These are phyloP conservation scores for Tragopan temminckii DNA, from an alignment of 2,797 vertebrate species.

Conservation along the genomic window DNA sequence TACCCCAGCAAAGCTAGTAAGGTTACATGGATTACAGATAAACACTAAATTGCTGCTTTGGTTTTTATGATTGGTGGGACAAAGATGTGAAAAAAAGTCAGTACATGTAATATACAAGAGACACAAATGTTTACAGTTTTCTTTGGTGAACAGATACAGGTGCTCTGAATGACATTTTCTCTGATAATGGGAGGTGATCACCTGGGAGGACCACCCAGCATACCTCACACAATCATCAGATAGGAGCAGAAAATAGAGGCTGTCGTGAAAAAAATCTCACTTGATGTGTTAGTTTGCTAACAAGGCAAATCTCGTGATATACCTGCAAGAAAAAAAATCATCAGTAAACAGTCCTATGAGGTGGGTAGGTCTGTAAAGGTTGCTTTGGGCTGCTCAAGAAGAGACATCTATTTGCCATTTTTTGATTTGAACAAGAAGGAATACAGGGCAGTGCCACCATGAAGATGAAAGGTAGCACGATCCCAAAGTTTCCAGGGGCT, in stretches of 20 bases:
- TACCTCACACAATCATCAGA: background rate
- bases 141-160: background rate
- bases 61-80: background rate
- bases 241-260: background rate
- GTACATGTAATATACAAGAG: background rate
- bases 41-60: background rate
- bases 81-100: background rate
- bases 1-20: background rate
- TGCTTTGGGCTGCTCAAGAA: background rate
- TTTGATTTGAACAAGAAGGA: background rate
- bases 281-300: background rate
- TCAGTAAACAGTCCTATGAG: background rate
- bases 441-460: background rate
- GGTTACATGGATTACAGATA: background rate
- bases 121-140: background rate
- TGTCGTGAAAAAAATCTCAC: background rate
- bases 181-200: background rate
- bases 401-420: accelerated
- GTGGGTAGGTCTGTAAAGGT: background rate
- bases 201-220: background rate
- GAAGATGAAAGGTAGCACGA: background rate
- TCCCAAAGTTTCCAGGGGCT: background rate
- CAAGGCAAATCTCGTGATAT: background rate
- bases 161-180: background rate
- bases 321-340: background rate